phyloP scores from a whole-genome alignment of 2,888 invertebrate genomes.

The Byasa hedistus region DNA sequence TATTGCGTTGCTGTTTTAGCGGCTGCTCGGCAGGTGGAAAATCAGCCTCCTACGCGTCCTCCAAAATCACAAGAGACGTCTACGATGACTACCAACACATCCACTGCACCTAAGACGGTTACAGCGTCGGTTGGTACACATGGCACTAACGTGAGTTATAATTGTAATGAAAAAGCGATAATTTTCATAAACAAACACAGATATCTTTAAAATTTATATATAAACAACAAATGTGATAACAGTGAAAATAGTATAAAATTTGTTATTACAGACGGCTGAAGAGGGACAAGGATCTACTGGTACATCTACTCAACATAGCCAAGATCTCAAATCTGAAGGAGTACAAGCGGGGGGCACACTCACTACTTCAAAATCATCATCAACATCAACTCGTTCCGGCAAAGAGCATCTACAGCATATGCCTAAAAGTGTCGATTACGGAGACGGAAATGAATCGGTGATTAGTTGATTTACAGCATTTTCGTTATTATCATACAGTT shows the following conservation, averaged over 20 bases:
- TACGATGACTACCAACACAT: conserved; percentile 83
- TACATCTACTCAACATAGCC: conserved; percentile 53
- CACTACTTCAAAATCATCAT: conserved; percentile 82
- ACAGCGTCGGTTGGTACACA: conserved; percentile 85
- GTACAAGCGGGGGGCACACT: conserved; percentile 90
- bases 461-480: conserved; percentile 13
- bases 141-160: conserved; percentile 79
- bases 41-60: conserved; percentile 80
- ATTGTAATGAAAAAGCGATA: neutral
- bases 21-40: conserved; percentile 65
- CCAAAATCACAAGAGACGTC: conserved; percentile 87
- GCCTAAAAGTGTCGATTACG: conserved; percentile 84
- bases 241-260: neutral
- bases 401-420: conserved; percentile 78
- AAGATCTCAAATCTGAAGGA: conserved; percentile 86
- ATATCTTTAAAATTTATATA: neutral
- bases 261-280: conserved; percentile 58
- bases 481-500: no score
- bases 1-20: conserved; percentile 45
- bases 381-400: conserved; percentile 79
- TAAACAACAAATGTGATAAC: neutral
- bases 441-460: conserved; percentile 83
- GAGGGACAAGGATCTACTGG: conserved; percentile 64
- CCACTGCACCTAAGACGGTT: conserved; percentile 82
- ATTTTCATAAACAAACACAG: neutral